These are phyloP conservation scores for Charina bottae DNA, from an alignment of 2,113 vertebrate species.

Conservation along the genomic window DNA sequence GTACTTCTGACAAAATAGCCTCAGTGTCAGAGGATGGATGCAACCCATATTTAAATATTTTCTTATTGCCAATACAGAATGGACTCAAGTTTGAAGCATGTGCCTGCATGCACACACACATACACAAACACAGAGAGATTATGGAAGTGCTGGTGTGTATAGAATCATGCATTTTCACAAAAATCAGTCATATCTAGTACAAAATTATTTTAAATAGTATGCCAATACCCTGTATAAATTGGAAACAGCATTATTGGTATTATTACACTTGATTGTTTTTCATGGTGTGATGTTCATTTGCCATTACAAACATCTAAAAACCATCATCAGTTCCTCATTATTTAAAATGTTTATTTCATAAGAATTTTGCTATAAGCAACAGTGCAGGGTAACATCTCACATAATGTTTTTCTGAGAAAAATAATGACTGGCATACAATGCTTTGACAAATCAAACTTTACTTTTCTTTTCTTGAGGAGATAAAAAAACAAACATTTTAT, in stretches of 20 bases:
- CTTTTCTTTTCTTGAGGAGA: background rate
- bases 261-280: background rate
- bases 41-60: background rate
- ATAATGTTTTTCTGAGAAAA: slow-evolving; percentile 3
- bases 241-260: background rate
- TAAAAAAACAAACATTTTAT: background rate
- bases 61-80: background rate
- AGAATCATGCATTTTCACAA: slow-evolving; percentile 10
- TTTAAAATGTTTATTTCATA: slow-evolving; percentile 18
- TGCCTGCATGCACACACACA: background rate
- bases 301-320: slow-evolving; percentile 5
- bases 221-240: slow-evolving; percentile 6
- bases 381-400: too few species aligned
- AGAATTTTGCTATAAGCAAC: background rate
- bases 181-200: background rate
- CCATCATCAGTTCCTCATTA: background rate
- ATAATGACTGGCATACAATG: background rate
- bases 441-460: slow-evolving; percentile 1
- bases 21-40: background rate
- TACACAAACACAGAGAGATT: background rate
- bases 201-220: slow-evolving; percentile 23
- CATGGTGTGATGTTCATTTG: slow-evolving; percentile 2
- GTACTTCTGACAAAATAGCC: background rate
- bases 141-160: background rate
- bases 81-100: background rate